These are phyloP conservation scores for Tenthredo mesomela DNA, from an alignment of 2,888 invertebrate species.

Conservation along the genomic window DNA sequence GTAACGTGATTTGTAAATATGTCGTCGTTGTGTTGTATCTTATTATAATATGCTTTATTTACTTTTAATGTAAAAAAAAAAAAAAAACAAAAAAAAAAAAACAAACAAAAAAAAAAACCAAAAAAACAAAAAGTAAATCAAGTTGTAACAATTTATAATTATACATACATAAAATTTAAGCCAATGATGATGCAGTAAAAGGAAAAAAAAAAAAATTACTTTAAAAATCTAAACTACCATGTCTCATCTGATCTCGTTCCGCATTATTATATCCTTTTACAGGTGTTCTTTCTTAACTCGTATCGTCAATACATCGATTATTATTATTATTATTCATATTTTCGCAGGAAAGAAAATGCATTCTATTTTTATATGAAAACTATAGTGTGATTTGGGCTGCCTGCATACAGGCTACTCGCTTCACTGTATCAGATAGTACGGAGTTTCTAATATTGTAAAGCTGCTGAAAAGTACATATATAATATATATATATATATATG, in stretches of 20 bases:
- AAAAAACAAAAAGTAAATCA: slow-evolving; percentile 60
- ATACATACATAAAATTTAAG: not conserved
- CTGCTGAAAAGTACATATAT: not conserved
- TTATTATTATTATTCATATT: not conserved
- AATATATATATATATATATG: too few relatives aligned
- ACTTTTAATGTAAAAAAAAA: slow-evolving; percentile 67
- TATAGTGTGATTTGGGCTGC: not conserved
- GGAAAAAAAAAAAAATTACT: slow-evolving; percentile 56
- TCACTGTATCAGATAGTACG: not conserved
- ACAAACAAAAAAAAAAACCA: slow-evolving; percentile 54
- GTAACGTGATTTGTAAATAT: slow-evolving; percentile 75
- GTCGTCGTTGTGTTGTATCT: slow-evolving; percentile 69
- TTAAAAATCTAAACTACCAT: not conserved
- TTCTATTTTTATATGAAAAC: not conserved
- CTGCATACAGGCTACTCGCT: not conserved
- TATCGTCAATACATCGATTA: not conserved
- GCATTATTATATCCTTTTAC: not conserved
- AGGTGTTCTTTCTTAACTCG: not conserved
- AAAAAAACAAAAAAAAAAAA: slow-evolving; percentile 55
- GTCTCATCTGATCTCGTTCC: not conserved
- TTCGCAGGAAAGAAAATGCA: not conserved
- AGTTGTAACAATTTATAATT: slow-evolving; percentile 55
- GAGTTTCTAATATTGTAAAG: not conserved
- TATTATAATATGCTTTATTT: slow-evolving; percentile 67
- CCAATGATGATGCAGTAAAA: not conserved